These are phyloP conservation scores for Galago senegalensis DNA, from an alignment of 2,797 vertebrate genomes.

Conservation along the genomic window DNA sequence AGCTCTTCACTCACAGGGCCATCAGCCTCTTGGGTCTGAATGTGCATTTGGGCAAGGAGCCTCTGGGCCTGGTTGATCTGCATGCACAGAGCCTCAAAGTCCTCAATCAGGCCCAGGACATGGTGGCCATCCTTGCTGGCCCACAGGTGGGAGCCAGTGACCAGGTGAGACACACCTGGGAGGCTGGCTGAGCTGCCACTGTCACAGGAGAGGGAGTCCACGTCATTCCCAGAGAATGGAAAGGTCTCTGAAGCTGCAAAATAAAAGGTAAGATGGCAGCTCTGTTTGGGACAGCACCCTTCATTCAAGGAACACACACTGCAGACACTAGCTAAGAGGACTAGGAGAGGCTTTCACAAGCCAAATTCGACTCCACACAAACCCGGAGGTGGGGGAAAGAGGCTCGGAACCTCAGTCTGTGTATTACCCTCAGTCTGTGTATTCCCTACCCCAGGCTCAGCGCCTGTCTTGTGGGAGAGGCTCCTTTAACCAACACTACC, in stretches of 20 bases:
- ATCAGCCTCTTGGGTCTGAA: slow-evolving; percentile 88
- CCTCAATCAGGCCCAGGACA: slow-evolving; percentile 94
- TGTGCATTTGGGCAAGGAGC: slow-evolving; percentile 91
- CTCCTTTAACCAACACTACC: background rate
- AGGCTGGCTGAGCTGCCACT: slow-evolving; percentile 90
- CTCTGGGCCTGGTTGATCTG: slow-evolving; percentile 93
- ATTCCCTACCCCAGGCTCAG: background rate
- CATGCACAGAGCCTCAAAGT: slow-evolving; percentile 94
- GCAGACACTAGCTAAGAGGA: background rate
- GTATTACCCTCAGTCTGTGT: background rate
- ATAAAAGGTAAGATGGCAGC: background rate
- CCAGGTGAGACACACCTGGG: slow-evolving; percentile 87
- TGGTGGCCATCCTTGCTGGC: slow-evolving; percentile 93
- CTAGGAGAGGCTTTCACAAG: accelerated
- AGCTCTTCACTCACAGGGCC: slow-evolving; percentile 67
- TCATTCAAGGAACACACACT: accelerated
- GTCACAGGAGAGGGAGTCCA: slow-evolving; percentile 86
- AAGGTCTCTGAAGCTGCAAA: slow-evolving; percentile 64
- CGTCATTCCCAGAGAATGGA: slow-evolving; percentile 65
- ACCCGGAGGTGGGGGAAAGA: no score
- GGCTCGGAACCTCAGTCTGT: background rate
- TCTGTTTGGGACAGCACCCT: background rate
- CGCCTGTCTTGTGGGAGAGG: background rate
- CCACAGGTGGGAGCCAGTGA: slow-evolving; percentile 93
- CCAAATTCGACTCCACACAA: background rate